Evolutionary conservation across 2,888 invertebrate genomes (phyloP), one percentile per base, ranked within the genome.

Genomic region (Lithophane semibrunnea): DNA sequence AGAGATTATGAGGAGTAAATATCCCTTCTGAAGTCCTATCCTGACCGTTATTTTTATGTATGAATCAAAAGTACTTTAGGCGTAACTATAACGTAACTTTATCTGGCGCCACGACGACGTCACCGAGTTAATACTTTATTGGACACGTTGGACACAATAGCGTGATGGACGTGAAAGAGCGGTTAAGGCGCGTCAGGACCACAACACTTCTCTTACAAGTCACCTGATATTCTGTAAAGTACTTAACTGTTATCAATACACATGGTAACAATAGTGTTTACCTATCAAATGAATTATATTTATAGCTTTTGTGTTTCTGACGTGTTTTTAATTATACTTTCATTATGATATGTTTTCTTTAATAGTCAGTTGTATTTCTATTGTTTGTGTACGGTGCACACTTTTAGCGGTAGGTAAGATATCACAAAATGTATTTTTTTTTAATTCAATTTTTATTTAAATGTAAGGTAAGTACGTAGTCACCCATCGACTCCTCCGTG

Each of bases 61-160:
- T 44, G 42, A 44, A 29, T 29, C 29, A 29, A 29, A 29, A 29
- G 29, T 29, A 29, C 29, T 29, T 29, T 29, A 29, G 1, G 29
- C 29, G 29, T 29, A 29, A 29, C 29, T 29, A 29, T 29, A 29
- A 49, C 47, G 64, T 16, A 0, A 18, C 65, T 44, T 16, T 66
- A 47, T 18, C 65, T 47, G 44, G 44, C 49, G 21, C 63, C 78
- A n/a, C 1, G 4, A n/a, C 1, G 4, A 24, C 5, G 37, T 42
- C 54, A 44, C 37, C 4, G n/a, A 29, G n/a, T 21, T 52, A 64
- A 21, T 56, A 3, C 37, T 37, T 37, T 37, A 37, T 37, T 37
- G 37, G 37, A 37, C 37, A 37, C 18, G n/a, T 13, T 16, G 37
- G 12, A 68, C 3, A 77, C 63, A 77, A 77, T 68, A 63, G 49